Evolutionary conservation across 2,113 vertebrate genomes (phyloP).

Genomic region (Symphodus melops): DNA sequence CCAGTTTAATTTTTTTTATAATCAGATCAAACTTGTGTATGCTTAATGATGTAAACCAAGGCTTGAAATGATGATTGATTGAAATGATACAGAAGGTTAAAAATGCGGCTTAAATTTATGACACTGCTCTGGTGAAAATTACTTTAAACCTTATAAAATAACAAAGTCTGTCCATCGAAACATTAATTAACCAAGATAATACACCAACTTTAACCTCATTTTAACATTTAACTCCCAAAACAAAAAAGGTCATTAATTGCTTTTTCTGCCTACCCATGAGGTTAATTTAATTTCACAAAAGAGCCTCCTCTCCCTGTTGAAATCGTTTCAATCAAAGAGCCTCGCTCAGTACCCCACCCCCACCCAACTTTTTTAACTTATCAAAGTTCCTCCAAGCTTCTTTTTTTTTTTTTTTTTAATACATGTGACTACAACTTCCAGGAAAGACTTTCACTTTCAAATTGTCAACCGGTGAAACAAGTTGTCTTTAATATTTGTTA

Average conservation of each 20-base stretch:
- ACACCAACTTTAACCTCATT: conserved; percentile 32
- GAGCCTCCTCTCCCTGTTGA: conserved; percentile 37
- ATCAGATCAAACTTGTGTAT: background rate
- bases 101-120: conserved; percentile 22
- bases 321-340: conserved; percentile 51
- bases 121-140: conserved; percentile 15
- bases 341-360: background rate
- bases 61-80: background rate
- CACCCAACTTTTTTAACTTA: background rate
- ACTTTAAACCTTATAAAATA: conserved; percentile 26
- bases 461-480: conserved; percentile 19
- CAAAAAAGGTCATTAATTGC: conserved; percentile 61
- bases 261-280: conserved; percentile 47
- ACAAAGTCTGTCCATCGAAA: conserved; percentile 33
- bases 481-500: background rate
- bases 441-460: background rate
- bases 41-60: background rate
- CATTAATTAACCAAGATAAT: conserved; percentile 42
- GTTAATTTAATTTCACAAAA: conserved; percentile 59
- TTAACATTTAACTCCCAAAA: conserved; percentile 37
- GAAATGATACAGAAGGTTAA: background rate
- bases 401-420: too few species aligned
- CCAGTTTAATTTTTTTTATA: background rate
- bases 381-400: background rate
- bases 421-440: background rate